Conservation (phyloP, 1,140 invertebrate species). For the Nylanderia fulva region DNA sequence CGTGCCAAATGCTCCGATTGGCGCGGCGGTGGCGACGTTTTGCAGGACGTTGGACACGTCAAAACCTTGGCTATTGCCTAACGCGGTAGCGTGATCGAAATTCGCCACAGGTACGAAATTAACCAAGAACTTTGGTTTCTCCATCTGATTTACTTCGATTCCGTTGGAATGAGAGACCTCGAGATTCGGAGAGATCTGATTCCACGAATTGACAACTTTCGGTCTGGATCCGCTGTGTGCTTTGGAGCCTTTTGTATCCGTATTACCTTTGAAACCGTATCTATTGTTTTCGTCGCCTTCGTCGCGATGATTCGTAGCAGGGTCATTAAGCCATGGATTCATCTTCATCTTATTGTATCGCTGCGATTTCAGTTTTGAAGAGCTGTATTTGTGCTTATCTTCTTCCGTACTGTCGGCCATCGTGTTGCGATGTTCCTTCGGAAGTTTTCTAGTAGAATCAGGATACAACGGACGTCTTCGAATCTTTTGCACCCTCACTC, state of each 20-base stretch:
- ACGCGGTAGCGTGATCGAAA: constrained; percentile 82
- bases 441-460: constrained; percentile 73
- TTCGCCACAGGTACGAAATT: constrained; percentile 81
- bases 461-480: constrained; percentile 74
- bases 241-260: constrained; percentile 61
- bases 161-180: constrained; percentile 78
- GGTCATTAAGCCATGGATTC: constrained; percentile 75
- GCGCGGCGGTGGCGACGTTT: constrained; percentile 77
- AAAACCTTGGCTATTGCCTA: constrained; percentile 83
- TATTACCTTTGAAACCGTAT: constrained; percentile 16
- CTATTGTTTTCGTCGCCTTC: constrained; percentile 72
- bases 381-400: constrained; percentile 60
- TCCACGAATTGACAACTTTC: constrained; percentile 75
- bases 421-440: constrained; percentile 79
- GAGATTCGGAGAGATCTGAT: constrained; percentile 77
- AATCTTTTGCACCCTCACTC: constrained; percentile 74
- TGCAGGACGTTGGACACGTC: constrained; percentile 82
- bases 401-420: constrained; percentile 66
- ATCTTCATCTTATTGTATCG: constrained; percentile 74
- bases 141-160: constrained; percentile 78
- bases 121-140: constrained; percentile 81
- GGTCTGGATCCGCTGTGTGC: constrained; percentile 4
- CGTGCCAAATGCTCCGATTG: constrained; percentile 43
- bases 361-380: constrained; percentile 72
- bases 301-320: constrained; percentile 67